These are phyloP conservation scores for Calameuta pallipes DNA, from an alignment of 2,888 invertebrate genomes.

Conservation along the genomic window DNA sequence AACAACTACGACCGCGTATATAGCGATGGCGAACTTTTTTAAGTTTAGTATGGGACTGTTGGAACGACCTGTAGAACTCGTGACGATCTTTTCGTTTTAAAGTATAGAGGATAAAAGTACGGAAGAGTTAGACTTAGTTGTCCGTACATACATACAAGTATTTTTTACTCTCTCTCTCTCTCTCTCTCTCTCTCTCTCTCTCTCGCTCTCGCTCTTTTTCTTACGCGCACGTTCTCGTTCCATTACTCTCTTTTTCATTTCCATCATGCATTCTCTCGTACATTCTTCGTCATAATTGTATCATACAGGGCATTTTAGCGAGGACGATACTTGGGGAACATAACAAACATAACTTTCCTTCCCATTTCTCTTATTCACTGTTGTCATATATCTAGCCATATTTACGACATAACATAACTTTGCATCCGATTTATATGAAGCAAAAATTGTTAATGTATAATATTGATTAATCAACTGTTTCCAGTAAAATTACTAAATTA, in stretches of 20 bases:
- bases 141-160: neutral
- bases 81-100: constrained; percentile 27
- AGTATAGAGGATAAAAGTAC: constrained; percentile 41
- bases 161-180: constrained; percentile 12
- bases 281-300: neutral
- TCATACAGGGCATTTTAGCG: neutral
- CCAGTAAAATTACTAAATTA: neutral
- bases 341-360: too few relatives aligned
- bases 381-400: too few relatives aligned
- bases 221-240: neutral
- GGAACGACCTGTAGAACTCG: neutral
- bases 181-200: constrained; percentile 14
- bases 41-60: neutral
- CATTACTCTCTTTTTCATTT: too few relatives aligned
- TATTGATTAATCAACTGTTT: neutral
- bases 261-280: neutral
- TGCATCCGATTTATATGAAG: neutral
- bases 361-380: too few relatives aligned
- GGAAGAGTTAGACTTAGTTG: constrained; percentile 48
- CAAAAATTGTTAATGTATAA: neutral
- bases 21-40: neutral
- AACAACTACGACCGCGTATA: neutral
- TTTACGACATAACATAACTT: neutral
- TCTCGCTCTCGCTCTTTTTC: neutral
- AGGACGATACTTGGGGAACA: neutral